Evolutionary conservation across 2,113 vertebrate species (phyloP).

Genomic region (Etheostoma spectabile): DNA sequence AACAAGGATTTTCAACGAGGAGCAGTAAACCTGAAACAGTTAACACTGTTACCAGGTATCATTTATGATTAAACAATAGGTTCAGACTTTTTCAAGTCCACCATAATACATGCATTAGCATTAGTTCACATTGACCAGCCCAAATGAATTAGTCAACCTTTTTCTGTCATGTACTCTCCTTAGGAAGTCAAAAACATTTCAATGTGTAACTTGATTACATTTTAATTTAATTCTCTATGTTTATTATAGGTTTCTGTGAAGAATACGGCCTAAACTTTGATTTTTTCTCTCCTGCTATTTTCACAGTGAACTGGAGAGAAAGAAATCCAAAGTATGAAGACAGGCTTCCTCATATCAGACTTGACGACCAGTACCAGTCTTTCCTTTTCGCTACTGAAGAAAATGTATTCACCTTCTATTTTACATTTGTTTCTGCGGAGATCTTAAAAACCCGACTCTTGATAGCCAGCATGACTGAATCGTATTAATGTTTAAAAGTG

Average conservation of each 20-base stretch:
- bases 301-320: not conserved
- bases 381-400: not conserved
- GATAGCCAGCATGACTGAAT: not conserved
- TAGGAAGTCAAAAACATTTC: not conserved
- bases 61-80: not conserved
- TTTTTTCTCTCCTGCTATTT: not conserved
- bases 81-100: not conserved
- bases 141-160: not conserved
- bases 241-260: not conserved
- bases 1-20: no score
- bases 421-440: not conserved
- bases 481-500: no score
- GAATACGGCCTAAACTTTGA: not conserved
- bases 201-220: not conserved
- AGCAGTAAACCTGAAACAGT: not conserved
- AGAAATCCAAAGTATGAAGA: not conserved
- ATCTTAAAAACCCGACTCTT: not conserved
- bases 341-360: not conserved
- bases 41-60: not conserved
- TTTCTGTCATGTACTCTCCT: not conserved
- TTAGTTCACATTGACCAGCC: not conserved
- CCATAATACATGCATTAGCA: not conserved
- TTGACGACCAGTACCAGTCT: not conserved
- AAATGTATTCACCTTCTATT: not conserved
- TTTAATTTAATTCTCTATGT: not conserved